phyloP scores from a whole-genome alignment of 2,888 invertebrate species.

The Julus scanicus region DNA sequence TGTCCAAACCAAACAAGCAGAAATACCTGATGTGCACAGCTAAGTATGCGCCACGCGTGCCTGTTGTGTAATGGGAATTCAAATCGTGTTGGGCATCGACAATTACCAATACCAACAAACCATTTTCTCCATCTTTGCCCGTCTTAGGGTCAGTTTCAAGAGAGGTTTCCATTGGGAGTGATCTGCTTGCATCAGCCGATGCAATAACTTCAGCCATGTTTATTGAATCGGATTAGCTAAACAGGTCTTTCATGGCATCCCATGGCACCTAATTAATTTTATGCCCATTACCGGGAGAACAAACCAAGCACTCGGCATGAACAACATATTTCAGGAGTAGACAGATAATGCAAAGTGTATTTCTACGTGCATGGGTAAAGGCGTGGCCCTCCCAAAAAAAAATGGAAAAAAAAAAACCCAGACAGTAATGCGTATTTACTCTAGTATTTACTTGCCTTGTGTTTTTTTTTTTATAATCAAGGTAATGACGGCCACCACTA shows the following conservation, averaged over 20 bases:
- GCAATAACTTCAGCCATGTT: constrained; percentile 41
- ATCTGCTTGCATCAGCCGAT: neutral
- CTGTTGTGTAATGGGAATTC: constrained; percentile 22
- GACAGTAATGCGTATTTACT: constrained; percentile 20
- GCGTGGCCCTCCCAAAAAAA: neutral
- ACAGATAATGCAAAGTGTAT: neutral
- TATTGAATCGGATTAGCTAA: constrained; percentile 39
- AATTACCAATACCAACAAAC: constrained; percentile 42
- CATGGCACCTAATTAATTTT: constrained; percentile 27
- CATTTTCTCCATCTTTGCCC: neutral
- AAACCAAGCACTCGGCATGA: neutral
- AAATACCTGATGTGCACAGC: neutral
- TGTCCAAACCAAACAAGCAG: constrained; percentile 30
- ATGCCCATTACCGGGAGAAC: neutral
- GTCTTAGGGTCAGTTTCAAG: constrained; percentile 14
- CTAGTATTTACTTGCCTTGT: neutral
- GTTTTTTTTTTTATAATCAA: constrained; percentile 31
- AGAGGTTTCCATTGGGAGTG: constrained; percentile 25
- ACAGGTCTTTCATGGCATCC: constrained; percentile 36
- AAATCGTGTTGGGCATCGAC: constrained; percentile 36
- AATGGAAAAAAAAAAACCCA: neutral
- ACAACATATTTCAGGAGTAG: neutral
- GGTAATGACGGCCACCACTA: neutral
- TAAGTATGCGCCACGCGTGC: neutral
- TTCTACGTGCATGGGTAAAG: neutral